phyloP scores from a whole-genome alignment of 1,140 invertebrate species.

The Pseudomyrmex flavicornis region DNA sequence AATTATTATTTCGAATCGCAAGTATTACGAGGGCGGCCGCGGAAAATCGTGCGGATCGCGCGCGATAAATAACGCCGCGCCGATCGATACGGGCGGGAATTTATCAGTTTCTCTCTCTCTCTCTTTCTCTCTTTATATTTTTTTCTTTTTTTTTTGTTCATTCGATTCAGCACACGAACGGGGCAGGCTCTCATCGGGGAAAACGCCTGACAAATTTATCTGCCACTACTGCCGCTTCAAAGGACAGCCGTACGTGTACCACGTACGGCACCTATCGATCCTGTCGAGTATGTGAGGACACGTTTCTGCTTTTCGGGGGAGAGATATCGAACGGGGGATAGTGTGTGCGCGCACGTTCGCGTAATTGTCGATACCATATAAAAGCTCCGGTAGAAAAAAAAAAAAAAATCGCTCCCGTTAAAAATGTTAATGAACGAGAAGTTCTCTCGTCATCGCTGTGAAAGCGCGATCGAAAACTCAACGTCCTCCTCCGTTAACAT shows the following conservation, averaged over 20 bases:
- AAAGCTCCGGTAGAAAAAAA: not conserved
- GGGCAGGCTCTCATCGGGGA: conserved; percentile 53
- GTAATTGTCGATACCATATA: conserved; percentile 6
- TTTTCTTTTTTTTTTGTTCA: not conserved
- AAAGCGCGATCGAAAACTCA: not conserved
- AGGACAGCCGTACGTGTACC: conserved; percentile 51
- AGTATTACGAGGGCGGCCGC: conserved; percentile 17
- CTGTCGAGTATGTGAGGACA: conserved; percentile 49
- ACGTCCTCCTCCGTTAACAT: not conserved
- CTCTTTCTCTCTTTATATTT: not conserved
- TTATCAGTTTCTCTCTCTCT: conserved; percentile 37
- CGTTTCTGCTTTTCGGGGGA: conserved; percentile 49
- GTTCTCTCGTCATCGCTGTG: not conserved
- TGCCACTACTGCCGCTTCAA: conserved; percentile 45
- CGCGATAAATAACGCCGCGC: conserved; percentile 35
- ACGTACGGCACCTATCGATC: conserved; percentile 50
- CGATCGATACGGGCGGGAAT: conserved; percentile 42
- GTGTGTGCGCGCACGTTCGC: conserved; percentile 11
- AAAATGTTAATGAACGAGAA: conserved; percentile 6
- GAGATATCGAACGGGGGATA: not conserved
- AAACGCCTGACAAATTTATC: conserved; percentile 61
- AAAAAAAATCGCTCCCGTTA: not conserved
- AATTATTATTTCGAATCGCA: conserved; percentile 44
- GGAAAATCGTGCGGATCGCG: conserved; percentile 34
- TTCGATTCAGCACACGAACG: conserved; percentile 49